Conservation (phyloP, 2,888 invertebrate species). For the Cheiracanthium punctorium region DNA sequence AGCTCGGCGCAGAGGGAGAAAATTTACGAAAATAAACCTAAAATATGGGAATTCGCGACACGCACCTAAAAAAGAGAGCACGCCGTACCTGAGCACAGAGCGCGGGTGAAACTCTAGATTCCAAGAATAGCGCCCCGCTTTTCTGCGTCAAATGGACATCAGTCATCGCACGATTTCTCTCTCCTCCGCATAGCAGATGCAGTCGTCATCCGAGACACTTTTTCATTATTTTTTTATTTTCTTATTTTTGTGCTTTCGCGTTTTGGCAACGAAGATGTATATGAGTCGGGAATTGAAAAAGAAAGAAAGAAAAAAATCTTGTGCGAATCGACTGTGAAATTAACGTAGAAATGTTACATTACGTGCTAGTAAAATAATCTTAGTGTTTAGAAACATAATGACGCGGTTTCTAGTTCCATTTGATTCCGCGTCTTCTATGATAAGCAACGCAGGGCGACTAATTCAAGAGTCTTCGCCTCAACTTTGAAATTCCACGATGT, state of each 20-base stretch:
- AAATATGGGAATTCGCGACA: background rate
- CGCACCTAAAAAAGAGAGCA: slow-evolving; percentile 50
- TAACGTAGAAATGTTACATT: background rate
- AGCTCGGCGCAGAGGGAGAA: background rate
- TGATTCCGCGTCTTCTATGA: too few relatives aligned
- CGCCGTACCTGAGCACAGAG: slow-evolving; percentile 24
- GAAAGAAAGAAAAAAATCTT: background rate
- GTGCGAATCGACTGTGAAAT: background rate
- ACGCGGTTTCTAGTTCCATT: too few relatives aligned
- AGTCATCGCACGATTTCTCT: slow-evolving; percentile 16
- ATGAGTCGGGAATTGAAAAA: too few relatives aligned
- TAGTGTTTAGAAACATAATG: too few relatives aligned
- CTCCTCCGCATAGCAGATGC: background rate
- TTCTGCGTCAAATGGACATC: slow-evolving; percentile 49
- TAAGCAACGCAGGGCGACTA: too few relatives aligned
- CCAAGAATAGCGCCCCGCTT: slow-evolving; percentile 43
- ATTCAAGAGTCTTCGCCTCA: too few relatives aligned
- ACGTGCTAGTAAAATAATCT: background rate
- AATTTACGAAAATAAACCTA: background rate
- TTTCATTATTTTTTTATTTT: too few relatives aligned
- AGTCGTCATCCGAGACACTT: background rate
- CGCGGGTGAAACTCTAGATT: slow-evolving; percentile 52
- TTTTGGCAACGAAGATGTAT: too few relatives aligned
- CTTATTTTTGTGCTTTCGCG: too few relatives aligned
- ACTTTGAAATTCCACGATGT: too few relatives aligned